These are phyloP conservation scores for Hassar affinis DNA, from an alignment of 2,113 vertebrate genomes.

Conservation along the genomic window DNA sequence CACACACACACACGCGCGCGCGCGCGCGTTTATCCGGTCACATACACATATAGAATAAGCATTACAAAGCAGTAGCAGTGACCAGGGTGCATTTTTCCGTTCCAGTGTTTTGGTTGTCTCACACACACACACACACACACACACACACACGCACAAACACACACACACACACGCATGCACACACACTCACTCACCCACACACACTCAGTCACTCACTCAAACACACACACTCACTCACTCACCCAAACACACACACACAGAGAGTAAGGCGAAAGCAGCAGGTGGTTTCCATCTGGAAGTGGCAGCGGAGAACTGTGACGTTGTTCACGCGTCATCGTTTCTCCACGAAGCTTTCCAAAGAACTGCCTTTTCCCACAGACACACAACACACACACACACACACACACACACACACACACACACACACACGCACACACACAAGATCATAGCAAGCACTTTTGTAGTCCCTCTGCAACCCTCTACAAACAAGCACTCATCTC, in stretches of 20 bases:
- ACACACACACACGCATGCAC: not conserved
- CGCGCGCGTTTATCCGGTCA: not conserved
- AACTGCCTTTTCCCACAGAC: conserved; percentile 24
- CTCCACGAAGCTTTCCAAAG: conserved; percentile 17
- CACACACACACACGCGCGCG: not conserved
- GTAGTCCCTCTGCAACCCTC: conserved; percentile 1
- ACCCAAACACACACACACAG: not conserved
- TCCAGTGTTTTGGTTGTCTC: conserved; percentile 8
- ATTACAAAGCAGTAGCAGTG: not conserved
- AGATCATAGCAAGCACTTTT: not conserved
- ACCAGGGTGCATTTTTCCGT: not conserved
- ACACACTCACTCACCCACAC: conserved; percentile 5
- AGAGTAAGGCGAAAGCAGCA: conserved; percentile 14
- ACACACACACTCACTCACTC: conserved; percentile 17
- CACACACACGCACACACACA: not conserved
- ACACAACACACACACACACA: not conserved
- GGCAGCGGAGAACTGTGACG: conserved; percentile 35
- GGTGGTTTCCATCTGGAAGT: conserved; percentile 43
- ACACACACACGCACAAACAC: conserved; percentile 2
- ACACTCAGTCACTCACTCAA: too few species aligned
- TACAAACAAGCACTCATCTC: not conserved
- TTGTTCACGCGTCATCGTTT: conserved; percentile 29
- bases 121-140: not conserved
- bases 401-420: conserved; percentile 8
- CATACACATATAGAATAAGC: not conserved